These are phyloP conservation scores for Pteruthius melanotis DNA, from an alignment of 2,113 vertebrate genomes.

Conservation along the genomic window DNA sequence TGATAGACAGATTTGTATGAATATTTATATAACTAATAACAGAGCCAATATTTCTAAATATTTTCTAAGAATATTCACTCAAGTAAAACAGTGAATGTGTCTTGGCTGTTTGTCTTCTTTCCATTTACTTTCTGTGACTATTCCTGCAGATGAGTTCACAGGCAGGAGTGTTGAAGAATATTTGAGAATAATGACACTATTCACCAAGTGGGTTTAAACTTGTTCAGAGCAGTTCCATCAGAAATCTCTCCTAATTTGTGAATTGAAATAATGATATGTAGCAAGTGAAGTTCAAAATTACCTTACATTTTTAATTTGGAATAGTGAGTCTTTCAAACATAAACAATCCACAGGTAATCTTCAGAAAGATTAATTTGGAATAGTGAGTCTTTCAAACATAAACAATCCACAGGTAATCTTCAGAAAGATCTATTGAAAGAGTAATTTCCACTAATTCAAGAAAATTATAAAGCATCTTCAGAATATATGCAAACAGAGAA, in stretches of 20 bases:
- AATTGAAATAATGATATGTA: background rate
- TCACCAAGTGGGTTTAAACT: slow-evolving; percentile 15
- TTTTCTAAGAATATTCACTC: slow-evolving; percentile 58
- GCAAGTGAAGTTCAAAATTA: background rate
- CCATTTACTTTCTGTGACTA: slow-evolving; percentile 37
- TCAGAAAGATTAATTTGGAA: too few species aligned
- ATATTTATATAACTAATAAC: slow-evolving; percentile 66
- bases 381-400: background rate
- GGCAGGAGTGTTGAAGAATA: slow-evolving; percentile 5
- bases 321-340: background rate
- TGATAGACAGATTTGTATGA: slow-evolving; percentile 53
- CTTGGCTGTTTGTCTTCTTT: slow-evolving; percentile 58
- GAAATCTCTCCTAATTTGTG: background rate
- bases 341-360: slow-evolving; percentile 26
- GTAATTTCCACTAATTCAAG: slow-evolving; percentile 16
- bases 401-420: slow-evolving; percentile 28
- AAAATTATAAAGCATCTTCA: background rate
- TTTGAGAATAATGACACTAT: slow-evolving; percentile 12
- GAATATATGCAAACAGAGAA: slow-evolving; percentile 40
- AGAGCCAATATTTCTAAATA: slow-evolving; percentile 63
- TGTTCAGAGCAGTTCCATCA: background rate
- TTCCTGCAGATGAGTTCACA: slow-evolving; percentile 22
- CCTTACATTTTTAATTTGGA: background rate
- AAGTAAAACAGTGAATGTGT: slow-evolving; percentile 37
- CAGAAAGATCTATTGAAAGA: background rate